Evolutionary conservation across 2,888 invertebrate species (phyloP), one percentile per base, ranked within the genome.

Genomic region (Crematogaster levior): DNA sequence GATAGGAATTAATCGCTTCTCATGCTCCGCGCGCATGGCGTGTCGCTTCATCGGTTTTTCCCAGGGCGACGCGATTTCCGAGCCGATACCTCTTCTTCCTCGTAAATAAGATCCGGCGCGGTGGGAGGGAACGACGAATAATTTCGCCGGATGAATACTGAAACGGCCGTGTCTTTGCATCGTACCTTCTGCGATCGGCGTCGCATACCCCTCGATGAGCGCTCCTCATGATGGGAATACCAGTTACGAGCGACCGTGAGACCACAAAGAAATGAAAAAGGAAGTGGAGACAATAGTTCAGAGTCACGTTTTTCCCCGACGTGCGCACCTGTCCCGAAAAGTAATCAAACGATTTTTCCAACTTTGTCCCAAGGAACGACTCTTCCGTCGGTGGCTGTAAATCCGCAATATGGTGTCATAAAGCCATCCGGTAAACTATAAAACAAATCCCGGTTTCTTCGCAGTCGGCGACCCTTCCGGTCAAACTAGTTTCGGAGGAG

Each of bases 401-500:
- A 68, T 68, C 27, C 51, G 37, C n/a, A 12, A 24, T 15, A n/a
- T 65, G 18, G 51, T 18, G 56, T 40, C 43, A 58, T 34, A 48
- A 65, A 63, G 24, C 15, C 43, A 27, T 53, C 66, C 37, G 68
- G 48, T 63, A 84, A 72, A 77, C 46, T 51, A 83, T 85, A 85
- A 85, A 83, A 72, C 84, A 72, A 83, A 84, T 68, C 74, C 82
- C 27, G 15, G n/a, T 53, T 61, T 48, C 61, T 46, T 61, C 61
- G 79, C 51, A 63, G 60, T 72, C 74, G 56, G 84, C 51, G 80
- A 85, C 81, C 73, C 85, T 87, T 82, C 86, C 84, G 84, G 82
- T 85, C 84, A 92, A 92, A 93, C 92, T 88, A 92, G 91, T 92
- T 92, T 90, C 84, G 77, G 80, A n/a, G 82, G 79, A 70, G 87